Evolutionary conservation across 2,797 vertebrate genomes (phyloP).

Genomic region (Myotis findleyi): DNA sequence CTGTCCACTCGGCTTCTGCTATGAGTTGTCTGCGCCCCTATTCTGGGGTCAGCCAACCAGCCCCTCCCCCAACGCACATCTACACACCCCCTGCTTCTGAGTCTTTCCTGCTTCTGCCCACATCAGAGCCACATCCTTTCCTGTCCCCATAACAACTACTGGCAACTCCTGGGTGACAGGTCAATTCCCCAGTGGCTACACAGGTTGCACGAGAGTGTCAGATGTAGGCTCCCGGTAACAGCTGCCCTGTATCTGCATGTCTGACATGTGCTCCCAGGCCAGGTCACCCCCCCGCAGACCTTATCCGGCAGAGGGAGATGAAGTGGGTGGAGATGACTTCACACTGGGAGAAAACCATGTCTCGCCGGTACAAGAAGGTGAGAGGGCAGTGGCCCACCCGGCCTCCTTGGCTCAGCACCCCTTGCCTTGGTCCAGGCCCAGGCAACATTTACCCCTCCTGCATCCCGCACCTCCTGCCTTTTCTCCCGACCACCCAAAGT

Average conservation of each 20-base stretch:
- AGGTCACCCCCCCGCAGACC: slow-evolving; percentile 88
- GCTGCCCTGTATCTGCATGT: neutral
- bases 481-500: neutral
- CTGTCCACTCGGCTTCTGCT: neutral
- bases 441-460: neutral
- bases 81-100: neutral
- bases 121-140: slow-evolving; percentile 65
- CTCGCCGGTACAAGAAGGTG: slow-evolving; percentile 91
- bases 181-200: neutral
- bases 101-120: slow-evolving; percentile 46
- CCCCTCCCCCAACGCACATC: neutral
- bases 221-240: neutral
- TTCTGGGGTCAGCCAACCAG: neutral
- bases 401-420: neutral
- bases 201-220: neutral
- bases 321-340: slow-evolving; percentile 93
- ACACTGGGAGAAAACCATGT: slow-evolving; percentile 91
- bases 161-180: slow-evolving; percentile 51
- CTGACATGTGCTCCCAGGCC: slow-evolving; percentile 36
- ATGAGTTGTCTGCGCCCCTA: neutral
- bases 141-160: slow-evolving; percentile 56
- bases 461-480: neutral
- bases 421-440: neutral
- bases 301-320: slow-evolving; percentile 92
- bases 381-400: neutral